Conservation (phyloP, 2,797 vertebrate genomes). For the Sebastes umbrosus region DNA sequence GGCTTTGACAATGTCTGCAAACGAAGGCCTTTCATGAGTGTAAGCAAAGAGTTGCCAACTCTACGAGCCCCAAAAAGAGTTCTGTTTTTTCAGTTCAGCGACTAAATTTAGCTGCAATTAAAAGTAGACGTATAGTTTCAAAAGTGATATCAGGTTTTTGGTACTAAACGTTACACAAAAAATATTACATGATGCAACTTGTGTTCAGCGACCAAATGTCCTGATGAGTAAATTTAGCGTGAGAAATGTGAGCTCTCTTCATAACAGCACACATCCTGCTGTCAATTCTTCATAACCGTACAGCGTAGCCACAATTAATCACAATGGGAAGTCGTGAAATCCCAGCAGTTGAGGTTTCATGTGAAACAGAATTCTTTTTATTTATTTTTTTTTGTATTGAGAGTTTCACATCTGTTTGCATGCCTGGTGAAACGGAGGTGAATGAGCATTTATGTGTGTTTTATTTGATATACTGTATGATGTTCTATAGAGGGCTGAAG, state of each 20-base stretch:
- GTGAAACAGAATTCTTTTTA: conserved; percentile 36
- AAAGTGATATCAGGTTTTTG: background rate
- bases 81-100: conserved; percentile 1
- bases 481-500: background rate
- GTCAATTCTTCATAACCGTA: conserved; percentile 26
- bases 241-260: conserved; percentile 23
- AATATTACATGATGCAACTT: background rate
- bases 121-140: background rate
- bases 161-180: background rate
- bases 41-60: conserved; percentile 9
- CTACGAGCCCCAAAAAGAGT: background rate
- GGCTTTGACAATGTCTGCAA: conserved; percentile 34
- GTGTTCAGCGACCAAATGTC: background rate
- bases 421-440: background rate
- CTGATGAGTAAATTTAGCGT: background rate
- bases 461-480: background rate
- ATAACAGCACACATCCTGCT: conserved; percentile 57
- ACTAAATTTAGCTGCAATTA: conserved; percentile 32
- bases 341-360: conserved; percentile 56
- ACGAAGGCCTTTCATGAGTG: conserved; percentile 13
- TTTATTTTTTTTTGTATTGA: background rate
- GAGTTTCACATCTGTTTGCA: background rate
- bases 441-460: background rate
- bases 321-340: conserved; percentile 43
- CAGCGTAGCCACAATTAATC: conserved; percentile 30